phyloP scores from a whole-genome alignment of 2,113 vertebrate species.

The Kryptolebias marmoratus region DNA sequence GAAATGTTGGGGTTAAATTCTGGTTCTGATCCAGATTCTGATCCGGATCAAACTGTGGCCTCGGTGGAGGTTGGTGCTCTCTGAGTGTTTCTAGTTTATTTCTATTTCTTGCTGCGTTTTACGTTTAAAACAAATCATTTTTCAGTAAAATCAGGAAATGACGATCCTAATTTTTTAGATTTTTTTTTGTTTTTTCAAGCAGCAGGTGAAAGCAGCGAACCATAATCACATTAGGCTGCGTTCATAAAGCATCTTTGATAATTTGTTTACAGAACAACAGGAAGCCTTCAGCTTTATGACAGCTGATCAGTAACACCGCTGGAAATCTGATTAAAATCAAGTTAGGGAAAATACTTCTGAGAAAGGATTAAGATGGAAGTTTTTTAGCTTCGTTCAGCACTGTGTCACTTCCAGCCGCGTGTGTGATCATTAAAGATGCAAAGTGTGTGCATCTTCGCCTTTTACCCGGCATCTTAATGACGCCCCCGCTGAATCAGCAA shows the following conservation, averaged over 20 bases:
- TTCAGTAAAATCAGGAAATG: not conserved
- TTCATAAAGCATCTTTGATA: conserved; percentile 9
- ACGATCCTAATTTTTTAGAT: too few species aligned
- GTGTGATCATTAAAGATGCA: conserved; percentile 62
- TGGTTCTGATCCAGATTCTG: too few species aligned
- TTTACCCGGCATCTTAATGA: conserved; percentile 69
- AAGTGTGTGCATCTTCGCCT: conserved; percentile 50
- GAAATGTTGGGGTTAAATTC: too few species aligned
- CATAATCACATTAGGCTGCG: conserved; percentile 5
- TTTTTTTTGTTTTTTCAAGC: not conserved
- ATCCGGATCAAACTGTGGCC: too few species aligned
- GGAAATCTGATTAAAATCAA: conserved; percentile 41
- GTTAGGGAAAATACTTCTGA: conserved; percentile 14
- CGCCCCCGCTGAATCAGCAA: conserved; percentile 65
- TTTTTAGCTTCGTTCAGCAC: conserved; percentile 65
- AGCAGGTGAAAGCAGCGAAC: not conserved
- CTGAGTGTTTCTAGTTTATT: too few species aligned
- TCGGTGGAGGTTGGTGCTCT: too few species aligned
- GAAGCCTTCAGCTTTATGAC: conserved; percentile 12
- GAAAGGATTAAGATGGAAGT: conserved; percentile 32
- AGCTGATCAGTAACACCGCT: conserved; percentile 16
- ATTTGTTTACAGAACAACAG: conserved; percentile 24
- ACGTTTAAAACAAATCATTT: not conserved
- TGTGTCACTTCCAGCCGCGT: conserved; percentile 57
- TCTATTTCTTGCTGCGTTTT: too few species aligned